Conservation (phyloP, 2,113 vertebrate genomes). For the Acanthisitta chloris region DNA sequence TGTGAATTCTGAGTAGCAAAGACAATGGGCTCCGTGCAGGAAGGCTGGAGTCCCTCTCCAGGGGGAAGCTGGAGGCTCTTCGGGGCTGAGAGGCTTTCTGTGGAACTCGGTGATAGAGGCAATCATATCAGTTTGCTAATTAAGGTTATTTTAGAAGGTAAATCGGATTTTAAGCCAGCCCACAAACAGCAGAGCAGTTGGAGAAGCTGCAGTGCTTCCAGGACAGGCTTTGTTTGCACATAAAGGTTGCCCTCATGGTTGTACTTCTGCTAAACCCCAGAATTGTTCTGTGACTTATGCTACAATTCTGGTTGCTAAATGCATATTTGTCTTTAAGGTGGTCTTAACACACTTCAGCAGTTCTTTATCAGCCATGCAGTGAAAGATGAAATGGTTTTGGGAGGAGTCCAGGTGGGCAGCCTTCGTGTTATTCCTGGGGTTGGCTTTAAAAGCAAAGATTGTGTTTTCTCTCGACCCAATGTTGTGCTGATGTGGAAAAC, state of each 20-base stretch:
- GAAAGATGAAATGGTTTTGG: not conserved
- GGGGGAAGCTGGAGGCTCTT: not conserved
- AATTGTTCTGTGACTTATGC: not conserved
- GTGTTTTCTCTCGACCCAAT: fast-evolving
- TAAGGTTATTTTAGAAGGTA: not conserved
- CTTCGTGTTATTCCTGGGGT: not conserved
- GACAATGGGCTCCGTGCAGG: not conserved
- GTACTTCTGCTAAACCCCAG: not conserved
- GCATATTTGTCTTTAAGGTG: not conserved
- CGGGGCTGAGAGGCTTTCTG: not conserved
- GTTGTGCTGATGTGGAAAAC: not conserved
- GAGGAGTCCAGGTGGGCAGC: not conserved
- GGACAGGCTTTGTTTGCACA: not conserved
- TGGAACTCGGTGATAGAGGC: not conserved
- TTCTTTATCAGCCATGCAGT: not conserved
- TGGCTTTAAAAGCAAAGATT: not conserved
- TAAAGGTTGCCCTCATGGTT: not conserved
- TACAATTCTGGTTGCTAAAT: not conserved
- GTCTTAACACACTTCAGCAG: not conserved
- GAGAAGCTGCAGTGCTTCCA: not conserved
- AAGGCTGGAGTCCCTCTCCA: not conserved
- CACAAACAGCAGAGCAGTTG: not conserved
- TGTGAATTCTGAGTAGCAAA: not conserved
- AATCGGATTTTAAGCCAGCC: not conserved
- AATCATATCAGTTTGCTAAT: not conserved